Evolutionary conservation across 64 coral and sea anemone species (phyloP), one percentile per base, ranked within the genome.

Genomic region (Montipora capricornis): DNA sequence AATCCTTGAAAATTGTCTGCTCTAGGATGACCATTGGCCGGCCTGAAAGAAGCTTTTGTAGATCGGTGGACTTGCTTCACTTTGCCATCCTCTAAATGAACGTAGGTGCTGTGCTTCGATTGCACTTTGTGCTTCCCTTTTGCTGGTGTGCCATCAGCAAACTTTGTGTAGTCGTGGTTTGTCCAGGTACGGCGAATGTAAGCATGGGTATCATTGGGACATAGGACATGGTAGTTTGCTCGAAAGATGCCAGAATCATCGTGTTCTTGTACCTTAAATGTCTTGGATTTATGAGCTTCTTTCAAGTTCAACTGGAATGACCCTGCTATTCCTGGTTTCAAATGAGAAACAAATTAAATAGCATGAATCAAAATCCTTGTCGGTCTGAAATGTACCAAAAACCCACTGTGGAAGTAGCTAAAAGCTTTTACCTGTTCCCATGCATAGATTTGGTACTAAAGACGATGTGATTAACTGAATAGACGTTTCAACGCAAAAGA

Each of bases 161-260:
- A 95, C 12, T 82, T 26, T 16, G 78, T 47, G 68, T 98, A 98
- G 50, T 98, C 94, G 16, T 88, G 52, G 55, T 93, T 95, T 0
- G 90, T 95, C 96, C 96, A 98, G 51, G 90, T 73, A 75, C 87
- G 95, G 26, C 78, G 83, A 7, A 98, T 44, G 2, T 60, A 74
- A 29, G 19, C 64, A 44, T 98, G 91, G 47, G 94, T 93, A 10
- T 87, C 58, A 44, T 95, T 95, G 20, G 49, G 8, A 11, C 75
- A 73, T 5, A 77, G 50, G 6, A 92, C 93, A 3, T 71, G 87
- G 81, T 98, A 98, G 2, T 47, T 88, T n/a, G 96, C 69, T 48
- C 49, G 77, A 60, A 93, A 95, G 13, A 98, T 84, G 10, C 96
- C 96, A 1, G 96, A 98, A 76, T 98, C 96, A 48, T 98, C 96